A percentile compares a stretch with the other conserved stretches of the same genome.
phyloP scores from a whole-genome alignment of 2,797 vertebrate genomes.

The Phrynocephalus guinanensis region DNA sequence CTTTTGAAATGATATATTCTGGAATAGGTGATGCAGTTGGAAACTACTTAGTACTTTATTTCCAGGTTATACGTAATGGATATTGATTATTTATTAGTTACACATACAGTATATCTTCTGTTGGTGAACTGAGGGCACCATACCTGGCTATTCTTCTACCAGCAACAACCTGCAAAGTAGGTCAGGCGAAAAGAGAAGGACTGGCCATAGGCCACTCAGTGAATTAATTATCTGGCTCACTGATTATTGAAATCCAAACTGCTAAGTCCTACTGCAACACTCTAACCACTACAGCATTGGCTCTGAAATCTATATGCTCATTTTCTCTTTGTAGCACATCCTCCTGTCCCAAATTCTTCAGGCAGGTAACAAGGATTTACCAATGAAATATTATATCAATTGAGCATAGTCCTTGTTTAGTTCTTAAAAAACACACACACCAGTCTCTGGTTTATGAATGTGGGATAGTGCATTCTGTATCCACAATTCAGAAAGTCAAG shows the following conservation, averaged over 20 bases:
- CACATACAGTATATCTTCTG: background rate
- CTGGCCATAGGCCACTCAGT: background rate
- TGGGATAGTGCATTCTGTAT: too few relatives aligned
- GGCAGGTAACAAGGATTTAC: background rate
- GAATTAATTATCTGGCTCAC: background rate
- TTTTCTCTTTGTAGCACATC: too few relatives aligned
- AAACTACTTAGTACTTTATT: background rate
- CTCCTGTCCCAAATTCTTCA: too few relatives aligned
- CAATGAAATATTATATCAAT: background rate
- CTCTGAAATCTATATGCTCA: too few relatives aligned
- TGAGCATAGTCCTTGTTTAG: background rate
- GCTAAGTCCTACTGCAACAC: background rate
- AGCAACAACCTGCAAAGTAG: background rate
- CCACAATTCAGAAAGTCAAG: too few relatives aligned
- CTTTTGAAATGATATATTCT: background rate
- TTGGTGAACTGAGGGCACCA: background rate
- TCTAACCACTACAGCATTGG: background rate
- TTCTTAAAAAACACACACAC: too few relatives aligned
- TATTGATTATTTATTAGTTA: background rate
- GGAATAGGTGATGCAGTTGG: background rate
- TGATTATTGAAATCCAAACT: background rate
- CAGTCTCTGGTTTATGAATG: too few relatives aligned
- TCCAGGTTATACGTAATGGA: background rate
- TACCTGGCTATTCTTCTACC: background rate
- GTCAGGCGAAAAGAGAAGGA: background rate